phyloP scores from a whole-genome alignment of 2,888 invertebrate species.

The Craniophora ligustri region DNA sequence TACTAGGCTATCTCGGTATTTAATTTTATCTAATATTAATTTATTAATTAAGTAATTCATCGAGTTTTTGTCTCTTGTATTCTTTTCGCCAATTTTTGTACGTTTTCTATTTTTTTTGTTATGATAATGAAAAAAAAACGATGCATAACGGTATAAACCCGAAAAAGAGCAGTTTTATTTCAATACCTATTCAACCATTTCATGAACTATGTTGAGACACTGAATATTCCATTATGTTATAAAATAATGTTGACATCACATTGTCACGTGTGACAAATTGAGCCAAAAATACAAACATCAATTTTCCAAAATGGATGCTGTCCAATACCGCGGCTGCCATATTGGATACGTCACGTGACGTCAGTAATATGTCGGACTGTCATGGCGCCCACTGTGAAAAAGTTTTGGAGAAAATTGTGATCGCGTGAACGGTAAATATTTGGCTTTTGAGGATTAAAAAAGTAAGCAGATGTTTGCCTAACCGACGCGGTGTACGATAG shows the following conservation, averaged over 20 bases:
- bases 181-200: too few relatives aligned
- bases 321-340: constrained; percentile 25
- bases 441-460: background rate
- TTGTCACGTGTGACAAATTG: constrained; percentile 44
- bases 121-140: too few relatives aligned
- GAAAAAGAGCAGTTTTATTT: too few relatives aligned
- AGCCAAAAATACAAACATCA: constrained; percentile 45
- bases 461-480: constrained; percentile 11
- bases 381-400: constrained; percentile 11
- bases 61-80: too few relatives aligned
- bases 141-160: too few relatives aligned
- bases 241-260: constrained; percentile 3
- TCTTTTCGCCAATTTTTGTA: too few relatives aligned
- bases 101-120: too few relatives aligned
- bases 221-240: too few relatives aligned
- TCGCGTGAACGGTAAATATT: constrained; percentile 8
- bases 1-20: too few relatives aligned
- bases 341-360: constrained; percentile 25
- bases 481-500: background rate
- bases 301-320: constrained; percentile 55
- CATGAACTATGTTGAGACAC: too few relatives aligned
- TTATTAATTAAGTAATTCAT: too few relatives aligned
- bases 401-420: constrained; percentile 22
- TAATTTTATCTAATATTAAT: too few relatives aligned
- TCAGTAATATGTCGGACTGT: constrained; percentile 19